A percentile compares a stretch with the other conserved stretches of the same genome.
Evolutionary conservation across 2,888 invertebrate species (phyloP).

Genomic region (Papilio elwesi): DNA sequence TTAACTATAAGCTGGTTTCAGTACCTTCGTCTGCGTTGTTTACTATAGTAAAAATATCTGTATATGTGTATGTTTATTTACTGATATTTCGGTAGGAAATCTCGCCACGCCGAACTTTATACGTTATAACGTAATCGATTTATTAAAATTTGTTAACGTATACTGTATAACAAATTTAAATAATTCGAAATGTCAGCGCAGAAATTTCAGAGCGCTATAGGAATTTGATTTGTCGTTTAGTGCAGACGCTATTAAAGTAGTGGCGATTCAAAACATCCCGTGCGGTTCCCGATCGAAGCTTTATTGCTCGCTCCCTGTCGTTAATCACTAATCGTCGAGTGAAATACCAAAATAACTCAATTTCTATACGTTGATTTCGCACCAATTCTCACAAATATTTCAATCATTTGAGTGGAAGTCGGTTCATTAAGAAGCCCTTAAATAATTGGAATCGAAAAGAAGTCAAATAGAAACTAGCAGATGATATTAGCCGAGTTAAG

Average conservation of each 20-base stretch:
- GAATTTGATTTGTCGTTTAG: conserved; percentile 64
- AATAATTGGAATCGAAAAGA: neutral
- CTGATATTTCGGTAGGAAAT: no score
- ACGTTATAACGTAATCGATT: no score
- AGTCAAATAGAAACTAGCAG: neutral
- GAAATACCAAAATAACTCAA: conserved; percentile 78
- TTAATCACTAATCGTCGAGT: conserved; percentile 80
- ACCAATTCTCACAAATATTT: conserved; percentile 12
- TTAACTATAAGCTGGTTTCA: no score
- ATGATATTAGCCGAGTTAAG: neutral
- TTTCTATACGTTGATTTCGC: conserved; percentile 46
- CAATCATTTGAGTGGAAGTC: no score
- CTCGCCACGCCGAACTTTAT: no score
- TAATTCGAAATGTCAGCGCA: conserved; percentile 11
- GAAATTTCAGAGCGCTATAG: conserved; percentile 21
- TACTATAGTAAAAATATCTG: no score
- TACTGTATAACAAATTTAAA: conserved; percentile 22
- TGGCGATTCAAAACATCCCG: conserved; percentile 83
- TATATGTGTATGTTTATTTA: no score
- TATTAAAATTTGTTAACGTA: no score
- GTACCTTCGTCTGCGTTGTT: no score
- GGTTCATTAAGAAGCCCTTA: neutral
- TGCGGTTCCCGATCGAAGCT: conserved; percentile 68
- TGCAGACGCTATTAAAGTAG: conserved; percentile 76
- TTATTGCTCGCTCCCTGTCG: conserved; percentile 73